Evolutionary conservation across 2,888 invertebrate genomes (phyloP).

Genomic region (Nomada hirtipes): DNA sequence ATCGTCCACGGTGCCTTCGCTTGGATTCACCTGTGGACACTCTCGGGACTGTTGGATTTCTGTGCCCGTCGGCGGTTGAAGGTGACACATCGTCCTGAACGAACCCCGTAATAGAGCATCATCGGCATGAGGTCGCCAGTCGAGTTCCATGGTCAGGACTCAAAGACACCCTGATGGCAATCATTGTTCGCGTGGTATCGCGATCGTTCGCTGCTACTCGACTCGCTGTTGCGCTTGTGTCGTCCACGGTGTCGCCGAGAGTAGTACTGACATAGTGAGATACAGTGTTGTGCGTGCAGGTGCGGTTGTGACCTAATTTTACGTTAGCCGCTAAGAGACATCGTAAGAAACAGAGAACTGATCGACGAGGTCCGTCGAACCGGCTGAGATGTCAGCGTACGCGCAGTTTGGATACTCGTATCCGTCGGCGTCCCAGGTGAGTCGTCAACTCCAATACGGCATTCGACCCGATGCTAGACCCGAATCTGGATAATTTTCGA

Average conservation of each 20-base stretch:
- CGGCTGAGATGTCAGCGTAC: constrained; percentile 89
- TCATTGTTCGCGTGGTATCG: constrained; percentile 48
- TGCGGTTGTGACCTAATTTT: constrained; percentile 72
- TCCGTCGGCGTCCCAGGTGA: constrained; percentile 96
- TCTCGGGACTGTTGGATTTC: constrained; percentile 6
- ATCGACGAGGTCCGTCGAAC: constrained; percentile 33
- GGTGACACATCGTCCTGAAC: background rate
- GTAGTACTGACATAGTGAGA: constrained; percentile 52
- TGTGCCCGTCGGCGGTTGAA: constrained; percentile 20
- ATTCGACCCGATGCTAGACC: background rate
- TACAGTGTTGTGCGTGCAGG: constrained; percentile 77
- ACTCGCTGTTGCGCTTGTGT: constrained; percentile 15
- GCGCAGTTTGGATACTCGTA: constrained; percentile 97
- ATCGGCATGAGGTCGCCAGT: constrained; percentile 57
- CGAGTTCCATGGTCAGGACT: constrained; percentile 44
- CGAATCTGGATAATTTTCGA: background rate
- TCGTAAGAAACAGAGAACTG: constrained; percentile 35
- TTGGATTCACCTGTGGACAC: background rate
- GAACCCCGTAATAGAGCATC: background rate
- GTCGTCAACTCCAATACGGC: constrained; percentile 66
- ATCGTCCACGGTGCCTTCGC: background rate
- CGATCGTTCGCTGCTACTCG: constrained; percentile 45
- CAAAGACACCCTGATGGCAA: constrained; percentile 74
- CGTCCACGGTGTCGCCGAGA: constrained; percentile 34
- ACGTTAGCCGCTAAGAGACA: constrained; percentile 46